These are phyloP conservation scores for Bilobella aurantiaca DNA, from an alignment of 1,140 invertebrate genomes.

Conservation along the genomic window DNA sequence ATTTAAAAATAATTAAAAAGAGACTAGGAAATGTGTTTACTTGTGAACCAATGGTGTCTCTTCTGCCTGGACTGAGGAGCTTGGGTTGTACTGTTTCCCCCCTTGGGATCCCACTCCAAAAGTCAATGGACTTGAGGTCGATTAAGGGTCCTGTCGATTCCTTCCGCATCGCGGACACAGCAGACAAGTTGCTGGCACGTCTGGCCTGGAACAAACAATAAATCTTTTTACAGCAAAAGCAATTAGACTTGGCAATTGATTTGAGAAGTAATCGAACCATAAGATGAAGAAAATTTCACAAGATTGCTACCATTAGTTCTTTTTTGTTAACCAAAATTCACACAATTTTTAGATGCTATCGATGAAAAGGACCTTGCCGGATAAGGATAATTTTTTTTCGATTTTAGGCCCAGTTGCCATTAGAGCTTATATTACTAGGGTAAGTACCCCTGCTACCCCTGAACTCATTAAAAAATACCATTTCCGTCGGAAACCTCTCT, in stretches of 20 bases:
- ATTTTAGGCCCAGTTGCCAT: too few species aligned
- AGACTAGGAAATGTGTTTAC: slow-evolving; percentile 19
- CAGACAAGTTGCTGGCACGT: slow-evolving; percentile 20
- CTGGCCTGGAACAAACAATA: slow-evolving; percentile 9
- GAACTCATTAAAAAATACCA: too few species aligned
- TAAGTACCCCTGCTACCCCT: too few species aligned
- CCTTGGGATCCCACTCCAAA: slow-evolving; percentile 25
- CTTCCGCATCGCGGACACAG: slow-evolving; percentile 15
- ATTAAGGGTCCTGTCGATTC: slow-evolving; percentile 24
- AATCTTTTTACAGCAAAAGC: not conserved
- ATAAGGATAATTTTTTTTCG: too few species aligned
- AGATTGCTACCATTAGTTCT: too few species aligned
- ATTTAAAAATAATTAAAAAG: not conserved
- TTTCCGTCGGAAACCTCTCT: too few species aligned
- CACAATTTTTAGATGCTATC: too few species aligned
- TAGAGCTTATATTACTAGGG: too few species aligned
- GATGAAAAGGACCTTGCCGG: too few species aligned
- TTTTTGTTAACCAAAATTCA: too few species aligned
- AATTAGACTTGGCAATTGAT: not conserved
- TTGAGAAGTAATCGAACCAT: too few species aligned
- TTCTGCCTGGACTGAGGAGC: slow-evolving; percentile 14
- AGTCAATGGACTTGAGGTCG: slow-evolving; percentile 30
- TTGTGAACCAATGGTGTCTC: slow-evolving; percentile 29
- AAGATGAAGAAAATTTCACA: too few species aligned
- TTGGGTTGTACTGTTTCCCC: slow-evolving; percentile 25